phyloP scores from a whole-genome alignment of 2,888 invertebrate species.

The Chrysolina haemoptera region DNA sequence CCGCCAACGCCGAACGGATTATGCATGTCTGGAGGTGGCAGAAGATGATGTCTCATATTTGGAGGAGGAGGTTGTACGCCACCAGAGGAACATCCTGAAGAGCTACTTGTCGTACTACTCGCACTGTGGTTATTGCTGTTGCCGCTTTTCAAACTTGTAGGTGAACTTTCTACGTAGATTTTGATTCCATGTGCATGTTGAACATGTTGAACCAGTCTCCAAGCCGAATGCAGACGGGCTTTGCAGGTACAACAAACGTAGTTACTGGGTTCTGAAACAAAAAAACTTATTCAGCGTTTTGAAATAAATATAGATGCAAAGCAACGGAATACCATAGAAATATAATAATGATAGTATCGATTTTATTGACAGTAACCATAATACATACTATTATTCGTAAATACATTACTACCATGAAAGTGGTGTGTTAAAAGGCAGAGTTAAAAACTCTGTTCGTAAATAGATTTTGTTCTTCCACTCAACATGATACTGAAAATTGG shows the following conservation, averaged over 20 bases:
- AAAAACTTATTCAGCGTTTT: slow-evolving; percentile 33
- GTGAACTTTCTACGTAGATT: slow-evolving; percentile 85
- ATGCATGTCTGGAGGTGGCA: slow-evolving; percentile 82
- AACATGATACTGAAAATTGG: too few relatives aligned
- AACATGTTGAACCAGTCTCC: slow-evolving; percentile 95
- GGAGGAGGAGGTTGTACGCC: slow-evolving; percentile 75
- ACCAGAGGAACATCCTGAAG: slow-evolving; percentile 72
- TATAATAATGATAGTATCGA: too few relatives aligned
- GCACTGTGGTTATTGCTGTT: slow-evolving; percentile 73
- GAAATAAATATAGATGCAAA: too few relatives aligned
- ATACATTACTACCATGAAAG: too few relatives aligned
- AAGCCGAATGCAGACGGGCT: slow-evolving; percentile 92
- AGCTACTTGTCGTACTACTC: slow-evolving; percentile 71
- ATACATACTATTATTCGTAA: too few relatives aligned
- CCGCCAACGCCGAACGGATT: slow-evolving; percentile 83
- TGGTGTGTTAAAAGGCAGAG: too few relatives aligned
- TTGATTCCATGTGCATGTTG: slow-evolving; percentile 95
- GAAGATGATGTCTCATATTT: slow-evolving; percentile 78
- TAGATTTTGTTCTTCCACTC: too few relatives aligned
- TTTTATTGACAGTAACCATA: too few relatives aligned
- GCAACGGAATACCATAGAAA: too few relatives aligned
- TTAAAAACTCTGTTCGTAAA: too few relatives aligned
- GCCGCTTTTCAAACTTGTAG: slow-evolving; percentile 67
- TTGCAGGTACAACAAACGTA: slow-evolving; percentile 96
- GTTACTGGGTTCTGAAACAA: slow-evolving; percentile 91